Evolutionary conservation across 2,797 vertebrate species (phyloP).

Genomic region (Pteronotus mesoamericanus): DNA sequence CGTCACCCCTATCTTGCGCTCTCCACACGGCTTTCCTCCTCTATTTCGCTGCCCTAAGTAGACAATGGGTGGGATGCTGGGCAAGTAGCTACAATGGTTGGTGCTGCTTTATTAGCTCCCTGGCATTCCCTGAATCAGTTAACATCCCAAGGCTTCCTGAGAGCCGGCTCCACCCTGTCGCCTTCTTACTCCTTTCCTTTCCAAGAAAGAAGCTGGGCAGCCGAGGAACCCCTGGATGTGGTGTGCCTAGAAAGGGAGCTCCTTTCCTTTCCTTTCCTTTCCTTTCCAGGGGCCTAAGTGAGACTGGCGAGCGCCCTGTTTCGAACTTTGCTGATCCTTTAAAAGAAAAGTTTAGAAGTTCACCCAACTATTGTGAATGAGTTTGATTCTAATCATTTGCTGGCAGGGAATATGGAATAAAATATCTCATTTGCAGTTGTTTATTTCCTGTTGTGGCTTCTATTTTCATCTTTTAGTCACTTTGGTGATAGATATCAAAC

Average conservation of each 20-base stretch:
- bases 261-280: slow-evolving; percentile 21
- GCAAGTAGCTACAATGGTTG: slow-evolving; percentile 30
- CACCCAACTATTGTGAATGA: slow-evolving; percentile 65
- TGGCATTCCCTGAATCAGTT: slow-evolving; percentile 56
- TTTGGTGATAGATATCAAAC: slow-evolving; percentile 60
- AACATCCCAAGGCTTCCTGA: slow-evolving; percentile 41
- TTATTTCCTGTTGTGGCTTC: slow-evolving; percentile 74
- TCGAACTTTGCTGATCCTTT: slow-evolving; percentile 32
- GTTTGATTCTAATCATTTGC: slow-evolving; percentile 64
- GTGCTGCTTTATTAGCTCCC: slow-evolving; percentile 29
- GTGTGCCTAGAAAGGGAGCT: neutral
- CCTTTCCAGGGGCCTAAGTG: neutral
- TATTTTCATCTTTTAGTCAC: slow-evolving; percentile 75
- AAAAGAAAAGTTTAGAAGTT: slow-evolving; percentile 58
- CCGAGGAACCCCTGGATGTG: neutral
- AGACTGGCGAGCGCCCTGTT: neutral
- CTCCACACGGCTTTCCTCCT: slow-evolving; percentile 33
- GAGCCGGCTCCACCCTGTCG: slow-evolving; percentile 23
- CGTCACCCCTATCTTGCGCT: slow-evolving; percentile 55
- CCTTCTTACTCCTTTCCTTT: slow-evolving; percentile 63
- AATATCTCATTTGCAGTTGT: slow-evolving; percentile 70
- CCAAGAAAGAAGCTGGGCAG: slow-evolving; percentile 60
- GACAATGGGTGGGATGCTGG: slow-evolving; percentile 40
- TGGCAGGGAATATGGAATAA: slow-evolving; percentile 69
- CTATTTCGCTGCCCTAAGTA: slow-evolving; percentile 52